Percentiles rank a stretch among this genome's conserved stretches.
These are phyloP conservation scores for Sycophila sp. DNA, from an alignment of 1,140 invertebrate species.

Conservation along the genomic window DNA sequence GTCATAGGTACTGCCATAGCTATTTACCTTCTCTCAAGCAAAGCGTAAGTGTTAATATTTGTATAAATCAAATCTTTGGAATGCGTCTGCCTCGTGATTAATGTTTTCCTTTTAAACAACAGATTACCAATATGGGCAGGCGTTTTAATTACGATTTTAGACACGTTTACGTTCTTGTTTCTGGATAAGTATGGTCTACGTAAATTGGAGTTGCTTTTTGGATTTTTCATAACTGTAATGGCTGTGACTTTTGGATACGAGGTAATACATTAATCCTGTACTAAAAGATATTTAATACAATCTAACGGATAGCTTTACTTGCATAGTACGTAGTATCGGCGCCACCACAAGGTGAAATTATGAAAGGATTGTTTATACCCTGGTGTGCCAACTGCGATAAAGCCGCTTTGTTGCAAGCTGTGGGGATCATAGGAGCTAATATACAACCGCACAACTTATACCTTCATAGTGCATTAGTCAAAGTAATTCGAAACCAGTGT, in stretches of 20 bases:
- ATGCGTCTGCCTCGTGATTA: no score
- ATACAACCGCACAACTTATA: slow-evolving; percentile 97
- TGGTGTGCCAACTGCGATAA: slow-evolving; percentile 80
- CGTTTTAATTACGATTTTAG: slow-evolving; percentile 87
- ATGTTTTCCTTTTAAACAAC: background rate
- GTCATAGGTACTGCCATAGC: slow-evolving; percentile 92
- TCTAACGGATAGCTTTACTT: no score
- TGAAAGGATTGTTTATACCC: slow-evolving; percentile 85
- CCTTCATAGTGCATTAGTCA: slow-evolving; percentile 89
- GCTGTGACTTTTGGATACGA: slow-evolving; percentile 91
- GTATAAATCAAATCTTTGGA: background rate
- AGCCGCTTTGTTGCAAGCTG: slow-evolving; percentile 79
- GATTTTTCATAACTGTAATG: slow-evolving; percentile 85
- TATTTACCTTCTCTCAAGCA: slow-evolving; percentile 88
- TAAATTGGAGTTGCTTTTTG: slow-evolving; percentile 92
- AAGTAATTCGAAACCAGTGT: no score
- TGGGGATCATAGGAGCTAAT: slow-evolving; percentile 89
- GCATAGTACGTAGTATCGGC: slow-evolving; percentile 78
- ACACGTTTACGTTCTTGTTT: slow-evolving; percentile 94
- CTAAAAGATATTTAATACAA: slow-evolving; percentile 24
- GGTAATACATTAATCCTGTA: slow-evolving; percentile 61
- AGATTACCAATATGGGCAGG: slow-evolving; percentile 89
- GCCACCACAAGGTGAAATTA: slow-evolving; percentile 78
- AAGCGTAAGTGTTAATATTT: slow-evolving; percentile 71
- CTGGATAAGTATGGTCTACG: slow-evolving; percentile 93